Evolutionary conservation across 53 echinoderm and acorn worm species (phyloP), one percentile per base, ranked within the genome.

Genomic region (Stichopus horrens): DNA sequence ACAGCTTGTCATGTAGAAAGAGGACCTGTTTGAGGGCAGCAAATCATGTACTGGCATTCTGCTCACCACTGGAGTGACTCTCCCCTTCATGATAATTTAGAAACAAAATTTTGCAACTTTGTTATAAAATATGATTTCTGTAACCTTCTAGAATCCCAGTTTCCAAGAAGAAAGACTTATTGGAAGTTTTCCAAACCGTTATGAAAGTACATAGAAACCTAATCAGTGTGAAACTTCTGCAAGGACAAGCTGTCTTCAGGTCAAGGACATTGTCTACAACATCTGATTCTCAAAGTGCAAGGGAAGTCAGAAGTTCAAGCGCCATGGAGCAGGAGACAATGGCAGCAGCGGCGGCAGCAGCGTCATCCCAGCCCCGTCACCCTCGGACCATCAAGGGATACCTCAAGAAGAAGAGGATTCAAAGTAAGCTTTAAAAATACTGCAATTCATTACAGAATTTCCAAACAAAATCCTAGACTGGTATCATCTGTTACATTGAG

Each of bases 161-260:
- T 23, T 23, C 23, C 53, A 13, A 87, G 52, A 75, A 74, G 37
- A 92, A 92, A 55, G 89, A 91, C 71, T 74, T 97, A 0, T 88
- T 92, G 0, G 94, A 97, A 57, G 90, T 93, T 0, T 97, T 95
- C 75, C 93, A 92, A 13, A 92, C 86, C 13, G 95, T 97, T 7
- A 92, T 95, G 90, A 93, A 92, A 79, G 95, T 93, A 8, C 88
- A 94, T 53, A 90, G 92, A 20, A 94, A 90, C 60, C 89, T 97
- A 74, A 90, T 96, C 9, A 86, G 92, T 2, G 91, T 90, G 20
- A 92, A 91, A 52, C 90, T 93, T 77, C 91, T 95, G 91, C 93
- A 91, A 76, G 83, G 93, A 18, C 91, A 92, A 19, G 66, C 85
- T 4, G 65, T 66, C 23, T 68, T 53, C n/a, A 21, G 85, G n/a